phyloP scores from a whole-genome alignment of 2,888 invertebrate genomes.

The Ceraclea dissimilis region DNA sequence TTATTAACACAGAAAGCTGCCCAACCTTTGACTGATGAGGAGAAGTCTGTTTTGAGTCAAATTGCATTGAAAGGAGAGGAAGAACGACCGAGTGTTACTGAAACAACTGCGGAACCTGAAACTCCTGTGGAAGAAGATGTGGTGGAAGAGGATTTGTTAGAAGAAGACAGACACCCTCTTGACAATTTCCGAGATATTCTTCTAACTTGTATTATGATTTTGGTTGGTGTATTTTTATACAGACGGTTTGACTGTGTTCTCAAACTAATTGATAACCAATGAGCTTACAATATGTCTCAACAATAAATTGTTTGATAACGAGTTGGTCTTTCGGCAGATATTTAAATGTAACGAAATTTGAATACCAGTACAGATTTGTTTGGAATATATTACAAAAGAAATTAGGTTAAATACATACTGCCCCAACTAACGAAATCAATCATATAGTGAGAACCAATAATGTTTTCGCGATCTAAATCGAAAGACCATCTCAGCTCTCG shows the following conservation, averaged over 20 bases:
- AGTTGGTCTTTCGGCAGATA: too few relatives aligned
- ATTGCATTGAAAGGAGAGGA: constrained; percentile 48
- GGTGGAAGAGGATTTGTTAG: background rate
- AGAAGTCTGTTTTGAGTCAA: constrained; percentile 42
- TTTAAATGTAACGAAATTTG: too few relatives aligned
- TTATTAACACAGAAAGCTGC: constrained; percentile 43
- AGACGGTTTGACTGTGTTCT: constrained; percentile 18
- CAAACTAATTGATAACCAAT: background rate
- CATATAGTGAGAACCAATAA: too few relatives aligned
- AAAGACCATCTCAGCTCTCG: too few relatives aligned
- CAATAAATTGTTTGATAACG: too few relatives aligned
- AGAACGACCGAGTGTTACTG: constrained; percentile 30
- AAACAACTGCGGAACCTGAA: constrained; percentile 30
- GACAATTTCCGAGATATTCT: constrained; percentile 21
- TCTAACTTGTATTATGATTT: constrained; percentile 18
- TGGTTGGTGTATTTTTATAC: constrained; percentile 22
- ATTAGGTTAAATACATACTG: too few relatives aligned
- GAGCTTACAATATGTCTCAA: too few relatives aligned
- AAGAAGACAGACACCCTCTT: constrained; percentile 6
- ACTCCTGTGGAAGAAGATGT: background rate
- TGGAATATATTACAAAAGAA: too few relatives aligned
- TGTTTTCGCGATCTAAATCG: too few relatives aligned
- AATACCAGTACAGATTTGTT: too few relatives aligned
- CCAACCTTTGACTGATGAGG: constrained; percentile 44
- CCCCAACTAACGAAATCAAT: too few relatives aligned